A percentile compares a stretch with the other conserved stretches of the same genome.
These are phyloP conservation scores for Pangasius macronema DNA, from an alignment of 2,797 vertebrate species.

Conservation along the genomic window DNA sequence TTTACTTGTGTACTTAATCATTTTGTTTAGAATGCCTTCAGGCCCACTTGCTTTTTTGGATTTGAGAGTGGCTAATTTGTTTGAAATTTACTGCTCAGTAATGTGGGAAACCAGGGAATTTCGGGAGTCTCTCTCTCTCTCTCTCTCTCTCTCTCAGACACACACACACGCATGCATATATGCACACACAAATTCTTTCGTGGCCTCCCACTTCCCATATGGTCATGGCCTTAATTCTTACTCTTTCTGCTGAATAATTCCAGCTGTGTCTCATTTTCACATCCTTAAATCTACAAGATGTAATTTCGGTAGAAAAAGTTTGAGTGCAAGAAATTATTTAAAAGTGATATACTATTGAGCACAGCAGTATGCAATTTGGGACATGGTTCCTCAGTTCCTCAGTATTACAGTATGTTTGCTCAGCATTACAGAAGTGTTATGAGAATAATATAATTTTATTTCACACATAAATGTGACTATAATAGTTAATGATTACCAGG, in stretches of 20 bases:
- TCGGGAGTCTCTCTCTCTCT: no score
- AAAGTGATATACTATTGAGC: background rate
- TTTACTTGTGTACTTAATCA: no score
- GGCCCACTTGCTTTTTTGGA: no score
- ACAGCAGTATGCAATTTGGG: background rate
- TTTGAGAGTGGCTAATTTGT: no score
- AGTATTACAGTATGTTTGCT: background rate
- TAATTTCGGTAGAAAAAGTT: background rate
- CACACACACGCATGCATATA: background rate
- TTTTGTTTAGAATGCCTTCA: no score
- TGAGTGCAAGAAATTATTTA: background rate
- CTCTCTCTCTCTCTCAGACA: no score
- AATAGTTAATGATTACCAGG: background rate
- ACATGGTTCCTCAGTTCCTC: background rate
- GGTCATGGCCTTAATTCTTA: background rate
- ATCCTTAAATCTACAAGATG: background rate
- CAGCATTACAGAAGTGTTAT: background rate
- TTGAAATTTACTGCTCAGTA: no score
- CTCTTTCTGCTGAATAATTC: background rate
- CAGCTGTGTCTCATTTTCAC: background rate
- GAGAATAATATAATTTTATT: background rate
- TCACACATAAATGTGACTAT: background rate
- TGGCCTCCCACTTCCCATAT: background rate
- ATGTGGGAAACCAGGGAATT: no score
- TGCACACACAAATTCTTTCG: background rate